Percentiles rank a stretch among this genome's conserved stretches.
Evolutionary conservation across 2,113 vertebrate genomes (phyloP).

Genomic region (Nymphicus hollandicus): DNA sequence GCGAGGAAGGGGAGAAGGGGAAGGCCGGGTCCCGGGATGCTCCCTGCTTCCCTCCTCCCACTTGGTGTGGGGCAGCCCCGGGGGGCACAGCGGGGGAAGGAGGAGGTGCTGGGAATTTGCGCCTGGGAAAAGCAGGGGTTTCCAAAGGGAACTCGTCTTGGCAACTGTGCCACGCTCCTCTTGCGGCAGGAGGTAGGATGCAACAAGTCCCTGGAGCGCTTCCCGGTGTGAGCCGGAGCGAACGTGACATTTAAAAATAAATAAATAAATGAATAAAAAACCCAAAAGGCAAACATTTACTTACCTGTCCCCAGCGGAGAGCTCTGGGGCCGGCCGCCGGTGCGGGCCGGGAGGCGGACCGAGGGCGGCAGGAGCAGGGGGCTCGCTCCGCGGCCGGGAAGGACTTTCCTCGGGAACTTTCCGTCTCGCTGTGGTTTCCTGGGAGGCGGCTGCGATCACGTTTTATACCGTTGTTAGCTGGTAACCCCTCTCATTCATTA

Average conservation of each 20-base stretch:
- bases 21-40: neutral
- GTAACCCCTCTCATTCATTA: slow-evolving; percentile 82
- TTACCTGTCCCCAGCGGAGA: slow-evolving; percentile 75
- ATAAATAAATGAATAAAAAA: neutral
- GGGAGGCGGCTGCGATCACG: slow-evolving; percentile 54
- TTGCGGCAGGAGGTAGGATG: slow-evolving; percentile 70
- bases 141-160: slow-evolving; percentile 48
- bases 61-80: neutral
- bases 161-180: slow-evolving; percentile 51
- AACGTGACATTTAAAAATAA: slow-evolving; percentile 42
- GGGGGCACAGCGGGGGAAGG: neutral
- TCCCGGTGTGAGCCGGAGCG: slow-evolving; percentile 62
- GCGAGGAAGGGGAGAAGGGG: neutral
- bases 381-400: slow-evolving; percentile 41
- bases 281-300: slow-evolving; percentile 35
- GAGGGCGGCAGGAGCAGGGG: slow-evolving; percentile 40
- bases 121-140: neutral
- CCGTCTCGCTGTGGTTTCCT: slow-evolving; percentile 60
- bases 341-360: slow-evolving; percentile 58
- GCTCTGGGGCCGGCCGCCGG: slow-evolving; percentile 55
- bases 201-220: slow-evolving; percentile 89
- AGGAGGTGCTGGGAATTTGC: slow-evolving; percentile 43
- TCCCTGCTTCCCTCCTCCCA: too few species aligned
- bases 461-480: slow-evolving; percentile 57
- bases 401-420: slow-evolving; percentile 73